Base-by-base conservation (phyloP, 2,888 invertebrate species). In the Brachypterus glaber region DNA sequence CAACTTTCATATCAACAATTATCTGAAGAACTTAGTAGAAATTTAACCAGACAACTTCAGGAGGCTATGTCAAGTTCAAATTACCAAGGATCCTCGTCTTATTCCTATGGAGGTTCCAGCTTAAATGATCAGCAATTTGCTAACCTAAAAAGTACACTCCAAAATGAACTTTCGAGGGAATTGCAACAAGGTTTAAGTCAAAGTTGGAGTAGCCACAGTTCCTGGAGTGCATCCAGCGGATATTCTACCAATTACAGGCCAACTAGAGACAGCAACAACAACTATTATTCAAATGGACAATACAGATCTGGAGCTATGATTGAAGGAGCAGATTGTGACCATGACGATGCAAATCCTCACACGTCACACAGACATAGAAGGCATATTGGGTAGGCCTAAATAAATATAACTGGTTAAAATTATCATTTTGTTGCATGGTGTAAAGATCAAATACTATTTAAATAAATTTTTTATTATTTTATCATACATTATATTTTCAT, bases 131-230 rank as follows among this genome's bases (percentile, higher is more conserved):
- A 44, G 13, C 61, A 63, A 44, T 40, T 62, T 31, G 50, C 49
- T 4, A 47, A 46, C n/a, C 37, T 64, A 30, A 54, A 51, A 14
- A 50, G 51, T 37, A 57, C 60, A 43, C 45, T 65, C 12, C 60
- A 63, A 47, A 49, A 53, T 5, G 54, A 59, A 35, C 46, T 66
- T 27, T 48, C 54, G 40, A 45, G 50, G 27, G 61, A 64, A 46
- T 47, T 64, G n/a, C 57, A 59, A 33, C 56, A 58, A 51, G 62
- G 60, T 15, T 40, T 64, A 17, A 53, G 53, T 36, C 55, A 57
- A 40, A 52, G 50, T 8, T 54, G 52, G 30, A 55, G 56, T 34
- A 42, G 49, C 3, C 53, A 53, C 18, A 55, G 57, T 30, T 53
- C 55, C 13, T 54, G 50, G 35, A 53, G 53, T 37, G 46, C 53